These are phyloP conservation scores for Caenorhabditis uteleia DNA, from an alignment of 2,888 invertebrate genomes.

Conservation along the genomic window DNA sequence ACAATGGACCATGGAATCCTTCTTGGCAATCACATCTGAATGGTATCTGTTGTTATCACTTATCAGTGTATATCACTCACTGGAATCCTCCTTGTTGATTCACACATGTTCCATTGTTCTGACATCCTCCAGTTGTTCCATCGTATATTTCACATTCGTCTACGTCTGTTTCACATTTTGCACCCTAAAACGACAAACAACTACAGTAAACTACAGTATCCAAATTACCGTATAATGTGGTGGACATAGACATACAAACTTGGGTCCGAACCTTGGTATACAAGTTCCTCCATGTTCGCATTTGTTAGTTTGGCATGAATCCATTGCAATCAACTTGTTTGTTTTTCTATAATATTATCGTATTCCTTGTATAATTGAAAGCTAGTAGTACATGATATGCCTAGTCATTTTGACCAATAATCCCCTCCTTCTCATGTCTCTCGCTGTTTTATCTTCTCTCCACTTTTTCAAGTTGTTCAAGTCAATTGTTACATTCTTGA, in stretches of 20 bases:
- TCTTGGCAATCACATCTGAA: slow-evolving; percentile 72
- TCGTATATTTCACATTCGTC: slow-evolving; percentile 61
- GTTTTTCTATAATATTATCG: slow-evolving; percentile 16
- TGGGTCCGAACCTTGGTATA: slow-evolving; percentile 54
- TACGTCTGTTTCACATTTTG: slow-evolving; percentile 56
- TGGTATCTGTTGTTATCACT: too few relatives aligned
- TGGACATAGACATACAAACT: slow-evolving; percentile 63
- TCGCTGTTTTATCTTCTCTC: slow-evolving; percentile 9
- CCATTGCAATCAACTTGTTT: slow-evolving; percentile 7
- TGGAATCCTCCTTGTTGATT: slow-evolving; percentile 54
- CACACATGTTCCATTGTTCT: slow-evolving; percentile 65
- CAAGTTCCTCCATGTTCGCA: slow-evolving; percentile 66
- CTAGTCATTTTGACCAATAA: slow-evolving; percentile 25
- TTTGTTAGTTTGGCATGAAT: slow-evolving; percentile 56
- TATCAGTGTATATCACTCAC: slow-evolving; percentile 17
- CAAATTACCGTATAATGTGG: slow-evolving; percentile 52
- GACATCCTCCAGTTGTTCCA: slow-evolving; percentile 57
- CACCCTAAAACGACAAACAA: slow-evolving; percentile 46
- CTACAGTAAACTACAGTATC: neutral
- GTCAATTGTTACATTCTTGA: slow-evolving; percentile 15
- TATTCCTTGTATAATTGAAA: neutral
- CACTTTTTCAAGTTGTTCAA: slow-evolving; percentile 18
- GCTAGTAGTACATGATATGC: slow-evolving; percentile 18
- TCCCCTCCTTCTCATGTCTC: slow-evolving; percentile 18
- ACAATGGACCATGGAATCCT: slow-evolving; percentile 61